These are phyloP conservation scores for Pleuronectes platessa DNA, from an alignment of 2,113 vertebrate genomes.

Conservation along the genomic window DNA sequence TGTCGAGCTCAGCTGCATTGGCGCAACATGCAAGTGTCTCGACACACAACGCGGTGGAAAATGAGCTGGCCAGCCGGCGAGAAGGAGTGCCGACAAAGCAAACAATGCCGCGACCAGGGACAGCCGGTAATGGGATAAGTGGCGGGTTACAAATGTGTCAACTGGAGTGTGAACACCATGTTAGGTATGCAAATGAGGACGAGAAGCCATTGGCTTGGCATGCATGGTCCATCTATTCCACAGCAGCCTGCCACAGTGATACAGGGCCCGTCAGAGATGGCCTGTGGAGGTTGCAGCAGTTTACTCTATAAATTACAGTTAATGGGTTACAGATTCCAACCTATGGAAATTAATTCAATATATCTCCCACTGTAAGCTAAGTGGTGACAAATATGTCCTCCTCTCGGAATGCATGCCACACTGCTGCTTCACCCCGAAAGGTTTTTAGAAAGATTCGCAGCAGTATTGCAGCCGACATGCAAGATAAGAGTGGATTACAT, in stretches of 20 bases:
- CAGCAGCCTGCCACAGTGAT: slow-evolving; percentile 42
- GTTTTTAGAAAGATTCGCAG: neutral
- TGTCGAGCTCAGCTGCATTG: slow-evolving; percentile 35
- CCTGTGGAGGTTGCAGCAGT: slow-evolving; percentile 36
- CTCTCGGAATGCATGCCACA: neutral
- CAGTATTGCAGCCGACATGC: neutral
- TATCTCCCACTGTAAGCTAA: slow-evolving; percentile 27
- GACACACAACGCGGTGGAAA: slow-evolving; percentile 30
- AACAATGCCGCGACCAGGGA: slow-evolving; percentile 64
- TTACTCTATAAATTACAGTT: slow-evolving; percentile 50
- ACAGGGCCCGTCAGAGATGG: slow-evolving; percentile 42
- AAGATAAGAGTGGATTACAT: neutral
- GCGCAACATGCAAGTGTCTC: slow-evolving; percentile 8
- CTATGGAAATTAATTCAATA: slow-evolving; percentile 42
- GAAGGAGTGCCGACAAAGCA: slow-evolving; percentile 70
- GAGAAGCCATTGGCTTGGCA: slow-evolving; percentile 57
- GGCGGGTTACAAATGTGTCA: slow-evolving; percentile 78
- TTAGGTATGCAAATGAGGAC: slow-evolving; percentile 77
- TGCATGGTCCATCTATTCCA: slow-evolving; percentile 59
- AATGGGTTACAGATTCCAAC: slow-evolving; percentile 60
- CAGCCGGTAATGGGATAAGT: slow-evolving; percentile 78
- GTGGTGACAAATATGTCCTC: slow-evolving; percentile 25
- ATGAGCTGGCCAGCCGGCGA: slow-evolving; percentile 44
- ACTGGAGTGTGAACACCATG: slow-evolving; percentile 75
- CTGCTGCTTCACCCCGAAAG: neutral